phyloP scores from a whole-genome alignment of 2,888 invertebrate genomes.

The Parnassius mnemosyne region DNA sequence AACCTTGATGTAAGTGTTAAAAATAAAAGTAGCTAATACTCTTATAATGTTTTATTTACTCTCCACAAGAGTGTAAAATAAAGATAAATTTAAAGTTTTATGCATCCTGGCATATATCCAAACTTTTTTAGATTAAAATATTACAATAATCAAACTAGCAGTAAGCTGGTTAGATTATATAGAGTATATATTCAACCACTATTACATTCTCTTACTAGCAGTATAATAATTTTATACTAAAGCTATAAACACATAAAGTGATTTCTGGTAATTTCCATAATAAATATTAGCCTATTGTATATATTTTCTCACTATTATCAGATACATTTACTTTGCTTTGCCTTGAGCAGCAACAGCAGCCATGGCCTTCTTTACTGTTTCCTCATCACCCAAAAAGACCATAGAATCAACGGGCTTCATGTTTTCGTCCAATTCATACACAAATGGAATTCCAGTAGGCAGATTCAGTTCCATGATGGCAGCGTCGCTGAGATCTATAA shows the following conservation, averaged over 20 bases:
- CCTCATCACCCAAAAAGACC: slow-evolving; percentile 89
- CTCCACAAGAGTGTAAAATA: slow-evolving; percentile 3
- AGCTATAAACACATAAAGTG: no score
- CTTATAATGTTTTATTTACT: slow-evolving; percentile 6
- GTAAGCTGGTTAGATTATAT: not conserved
- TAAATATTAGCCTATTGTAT: slow-evolving; percentile 9
- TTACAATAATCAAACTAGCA: not conserved
- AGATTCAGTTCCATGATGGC: slow-evolving; percentile 88
- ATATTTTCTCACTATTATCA: slow-evolving; percentile 3
- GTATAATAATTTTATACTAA: not conserved
- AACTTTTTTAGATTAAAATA: not conserved
- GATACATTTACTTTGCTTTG: slow-evolving; percentile 82
- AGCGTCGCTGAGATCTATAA: slow-evolving; percentile 83
- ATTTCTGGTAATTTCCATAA: slow-evolving; percentile 3
- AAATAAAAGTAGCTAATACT: slow-evolving; percentile 2
- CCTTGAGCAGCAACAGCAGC: slow-evolving; percentile 89
- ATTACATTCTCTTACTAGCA: not conserved
- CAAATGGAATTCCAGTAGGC: slow-evolving; percentile 90
- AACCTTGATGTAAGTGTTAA: slow-evolving; percentile 11
- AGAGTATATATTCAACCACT: not conserved
- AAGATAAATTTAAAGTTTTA: slow-evolving; percentile 1
- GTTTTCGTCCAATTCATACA: slow-evolving; percentile 86
- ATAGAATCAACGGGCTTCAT: slow-evolving; percentile 85
- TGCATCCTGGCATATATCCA: slow-evolving; percentile 7
- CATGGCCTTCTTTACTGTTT: slow-evolving; percentile 88